Evolutionary conservation across 2,888 invertebrate genomes (phyloP).

Genomic region (Sminthurinus aureus): DNA sequence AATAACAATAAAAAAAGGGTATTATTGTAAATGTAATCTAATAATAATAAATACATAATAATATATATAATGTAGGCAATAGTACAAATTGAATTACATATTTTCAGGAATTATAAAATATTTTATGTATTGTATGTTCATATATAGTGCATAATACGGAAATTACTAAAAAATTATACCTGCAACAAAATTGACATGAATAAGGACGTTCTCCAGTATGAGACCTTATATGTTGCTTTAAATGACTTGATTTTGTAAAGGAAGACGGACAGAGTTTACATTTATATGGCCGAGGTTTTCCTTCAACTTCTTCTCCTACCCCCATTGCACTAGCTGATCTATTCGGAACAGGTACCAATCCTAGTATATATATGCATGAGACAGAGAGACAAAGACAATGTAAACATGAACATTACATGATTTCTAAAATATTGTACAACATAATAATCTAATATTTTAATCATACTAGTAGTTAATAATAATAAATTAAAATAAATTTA

Average conservation of each 20-base stretch:
- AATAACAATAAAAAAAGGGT: no score
- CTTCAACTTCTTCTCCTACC: conserved; percentile 43
- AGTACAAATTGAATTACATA: no score
- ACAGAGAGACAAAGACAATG: neutral
- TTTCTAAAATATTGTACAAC: no score
- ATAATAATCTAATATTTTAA: no score
- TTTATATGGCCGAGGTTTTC: conserved; percentile 65
- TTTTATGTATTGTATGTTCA: neutral
- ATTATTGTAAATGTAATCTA: no score
- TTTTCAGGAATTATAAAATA: no score
- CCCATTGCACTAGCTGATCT: conserved; percentile 39
- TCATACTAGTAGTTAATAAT: neutral
- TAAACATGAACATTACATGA: no score
- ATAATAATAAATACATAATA: no score
- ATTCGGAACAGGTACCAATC: conserved; percentile 50
- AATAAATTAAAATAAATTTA: neutral
- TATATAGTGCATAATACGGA: neutral
- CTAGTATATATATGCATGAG: no score
- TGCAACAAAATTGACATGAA: conserved; percentile 63
- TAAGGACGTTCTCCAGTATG: conserved; percentile 66
- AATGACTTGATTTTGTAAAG: conserved; percentile 68
- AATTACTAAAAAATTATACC: conserved; percentile 48
- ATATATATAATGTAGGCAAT: no score
- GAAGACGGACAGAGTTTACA: conserved; percentile 65
- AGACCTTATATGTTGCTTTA: conserved; percentile 67